phyloP scores from a whole-genome alignment of 2,888 invertebrate genomes.

The Acanthococcus lagerstroemiae region DNA sequence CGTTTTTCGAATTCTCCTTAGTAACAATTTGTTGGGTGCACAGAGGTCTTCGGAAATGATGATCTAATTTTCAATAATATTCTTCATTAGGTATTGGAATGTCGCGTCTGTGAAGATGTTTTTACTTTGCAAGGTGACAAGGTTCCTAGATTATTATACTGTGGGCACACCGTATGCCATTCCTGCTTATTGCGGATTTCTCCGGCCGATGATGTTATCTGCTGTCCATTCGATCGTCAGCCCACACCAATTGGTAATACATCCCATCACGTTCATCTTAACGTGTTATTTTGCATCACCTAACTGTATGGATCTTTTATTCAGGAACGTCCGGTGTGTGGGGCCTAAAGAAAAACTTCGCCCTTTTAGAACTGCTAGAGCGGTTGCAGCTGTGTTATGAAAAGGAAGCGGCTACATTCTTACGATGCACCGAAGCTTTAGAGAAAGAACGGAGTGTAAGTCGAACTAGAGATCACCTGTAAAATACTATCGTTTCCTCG shows the following conservation, averaged over 20 bases:
- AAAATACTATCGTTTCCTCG: no score
- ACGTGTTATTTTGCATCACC: neutral
- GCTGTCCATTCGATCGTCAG: conserved; percentile 51
- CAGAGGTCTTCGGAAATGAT: neutral
- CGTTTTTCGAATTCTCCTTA: no score
- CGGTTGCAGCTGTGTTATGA: conserved; percentile 43
- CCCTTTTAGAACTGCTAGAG: conserved; percentile 48
- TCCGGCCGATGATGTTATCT: conserved; percentile 42
- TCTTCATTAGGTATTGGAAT: conserved; percentile 44
- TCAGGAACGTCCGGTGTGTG: conserved; percentile 44
- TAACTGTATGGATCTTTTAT: no score
- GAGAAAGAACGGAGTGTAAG: conserved; percentile 41
- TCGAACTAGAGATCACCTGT: no score
- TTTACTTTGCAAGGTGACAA: conserved; percentile 48
- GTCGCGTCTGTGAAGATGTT: conserved; percentile 49
- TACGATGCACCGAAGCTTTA: conserved; percentile 36
- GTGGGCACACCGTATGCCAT: conserved; percentile 50
- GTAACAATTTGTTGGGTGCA: no score
- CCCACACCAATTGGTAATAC: conserved; percentile 45
- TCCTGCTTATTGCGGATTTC: conserved; percentile 47
- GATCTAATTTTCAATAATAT: neutral
- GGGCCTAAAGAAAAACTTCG: conserved; percentile 50
- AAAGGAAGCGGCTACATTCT: conserved; percentile 38
- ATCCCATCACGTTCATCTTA: no score
- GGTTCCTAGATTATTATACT: conserved; percentile 47